Evolutionary conservation across 2,797 vertebrate species (phyloP), one percentile per base, ranked within the genome.

Genomic region (Sebastes elongatus): DNA sequence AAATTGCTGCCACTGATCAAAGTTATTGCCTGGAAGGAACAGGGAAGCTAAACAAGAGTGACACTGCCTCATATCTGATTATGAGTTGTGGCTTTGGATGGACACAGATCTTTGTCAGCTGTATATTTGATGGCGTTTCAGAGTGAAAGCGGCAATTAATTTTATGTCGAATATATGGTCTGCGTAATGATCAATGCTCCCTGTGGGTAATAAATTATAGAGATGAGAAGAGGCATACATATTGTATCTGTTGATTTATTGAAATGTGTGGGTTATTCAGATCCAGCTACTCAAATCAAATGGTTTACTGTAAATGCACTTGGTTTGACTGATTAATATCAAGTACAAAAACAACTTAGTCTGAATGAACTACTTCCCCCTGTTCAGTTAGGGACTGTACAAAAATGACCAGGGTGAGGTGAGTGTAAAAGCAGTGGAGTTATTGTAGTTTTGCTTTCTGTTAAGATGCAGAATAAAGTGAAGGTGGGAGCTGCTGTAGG

Each of bases 1-100:
- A 93, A 93, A 91, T 77, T 89, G 83, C 82, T 71, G 80, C 78
- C 73, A 82, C 79, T 66, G 70, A 92, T 89, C 89, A 91, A 85
- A 80, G 72, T 85, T 88, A 84, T 90, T 88, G 88, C 90, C 84
- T 90, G 81, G 81, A 91, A 89, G 88, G 92, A 93, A 92, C 81
- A 87, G 86, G 90, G 92, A 92, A 90, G 85, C 79, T 53, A 57
- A 74, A 74, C 62, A 52, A 65, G 78, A 81, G 68, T 77, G 85
- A 77, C 90, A 87, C 60, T 38, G 65, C 23, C 80, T 82, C 82
- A 52, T 86, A 85, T 88, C 74, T 81, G 55, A 70, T 70, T 49
- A 59, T 80, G 88, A 87, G 64, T 76, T 85, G 75, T 77, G 82
- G 73, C 83, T 87, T 85, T 78, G 73, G 83, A 89, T 74, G 81